A percentile compares a stretch with the other conserved stretches of the same genome.
Evolutionary conservation across 2,113 vertebrate genomes (phyloP).

Genomic region (Myrmecophaga tridactyla): DNA sequence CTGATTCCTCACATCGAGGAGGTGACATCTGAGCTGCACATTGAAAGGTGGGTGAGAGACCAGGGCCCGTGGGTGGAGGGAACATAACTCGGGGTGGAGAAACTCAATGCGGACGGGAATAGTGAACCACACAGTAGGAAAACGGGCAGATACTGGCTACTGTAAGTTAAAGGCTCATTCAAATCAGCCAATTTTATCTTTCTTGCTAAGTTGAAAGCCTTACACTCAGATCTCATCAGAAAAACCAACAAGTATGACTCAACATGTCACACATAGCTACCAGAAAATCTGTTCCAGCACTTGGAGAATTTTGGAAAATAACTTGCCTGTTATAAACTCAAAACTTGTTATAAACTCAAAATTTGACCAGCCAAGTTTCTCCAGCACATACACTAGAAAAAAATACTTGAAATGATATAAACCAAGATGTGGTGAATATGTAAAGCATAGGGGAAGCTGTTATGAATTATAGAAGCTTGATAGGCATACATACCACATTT

Average conservation of each 20-base stretch:
- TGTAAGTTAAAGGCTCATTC: not conserved
- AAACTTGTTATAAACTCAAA: not conserved
- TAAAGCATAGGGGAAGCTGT: not conserved
- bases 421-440: not conserved
- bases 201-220: not conserved
- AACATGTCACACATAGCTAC: not conserved
- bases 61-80: not conserved
- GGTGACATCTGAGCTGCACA: not conserved
- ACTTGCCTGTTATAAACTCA: not conserved
- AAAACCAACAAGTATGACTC: not conserved
- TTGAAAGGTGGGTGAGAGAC: not conserved
- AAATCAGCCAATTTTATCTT: not conserved
- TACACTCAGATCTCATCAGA: constrained; percentile 4
- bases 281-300: not conserved
- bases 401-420: not conserved
- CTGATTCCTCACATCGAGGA: not conserved
- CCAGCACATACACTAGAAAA: not conserved
- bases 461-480: not conserved
- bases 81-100: not conserved
- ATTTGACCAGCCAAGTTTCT: not conserved
- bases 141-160: not conserved
- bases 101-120: not conserved
- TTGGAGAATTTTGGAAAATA: not conserved
- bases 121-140: not conserved
- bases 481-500: not conserved